phyloP scores from a whole-genome alignment of 2,113 vertebrate genomes.

The Geococcyx californianus region DNA sequence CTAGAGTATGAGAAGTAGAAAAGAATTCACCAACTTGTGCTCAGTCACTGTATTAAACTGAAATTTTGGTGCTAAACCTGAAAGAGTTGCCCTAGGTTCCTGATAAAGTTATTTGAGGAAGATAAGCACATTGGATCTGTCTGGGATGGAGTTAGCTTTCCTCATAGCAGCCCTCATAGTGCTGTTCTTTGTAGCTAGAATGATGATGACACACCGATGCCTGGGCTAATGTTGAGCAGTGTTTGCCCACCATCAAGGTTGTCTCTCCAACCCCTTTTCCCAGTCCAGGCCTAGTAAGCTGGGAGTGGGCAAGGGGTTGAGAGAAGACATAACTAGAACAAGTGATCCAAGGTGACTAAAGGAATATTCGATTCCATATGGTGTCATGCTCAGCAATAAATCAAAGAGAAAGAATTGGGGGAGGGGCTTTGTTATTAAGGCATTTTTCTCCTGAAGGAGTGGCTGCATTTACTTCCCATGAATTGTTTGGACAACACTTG shows the following conservation, averaged over 20 bases:
- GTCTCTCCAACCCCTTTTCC: not conserved
- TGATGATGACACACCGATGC: no score
- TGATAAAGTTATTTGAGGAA: not conserved
- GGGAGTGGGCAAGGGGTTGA: not conserved
- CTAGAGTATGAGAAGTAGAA: not conserved
- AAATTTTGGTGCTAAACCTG: not conserved
- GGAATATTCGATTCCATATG: not conserved
- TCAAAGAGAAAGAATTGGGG: rapidly evolving
- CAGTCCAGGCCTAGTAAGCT: not conserved
- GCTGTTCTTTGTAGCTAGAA: not conserved
- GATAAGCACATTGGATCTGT: no score
- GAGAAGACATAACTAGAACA: not conserved
- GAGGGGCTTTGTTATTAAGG: not conserved
- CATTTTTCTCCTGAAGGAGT: not conserved
- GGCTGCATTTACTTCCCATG: not conserved
- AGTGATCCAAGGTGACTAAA: not conserved
- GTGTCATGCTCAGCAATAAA: not conserved
- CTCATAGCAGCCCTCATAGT: not conserved
- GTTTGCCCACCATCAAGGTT: not conserved
- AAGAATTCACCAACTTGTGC: not conserved
- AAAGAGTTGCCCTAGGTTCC: not conserved
- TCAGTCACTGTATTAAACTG: not conserved
- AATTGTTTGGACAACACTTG: not conserved
- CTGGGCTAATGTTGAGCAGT: not conserved
- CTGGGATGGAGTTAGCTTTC: not conserved